Evolutionary conservation across 2,888 invertebrate species (phyloP).

Genomic region (Sisyra terminalis): DNA sequence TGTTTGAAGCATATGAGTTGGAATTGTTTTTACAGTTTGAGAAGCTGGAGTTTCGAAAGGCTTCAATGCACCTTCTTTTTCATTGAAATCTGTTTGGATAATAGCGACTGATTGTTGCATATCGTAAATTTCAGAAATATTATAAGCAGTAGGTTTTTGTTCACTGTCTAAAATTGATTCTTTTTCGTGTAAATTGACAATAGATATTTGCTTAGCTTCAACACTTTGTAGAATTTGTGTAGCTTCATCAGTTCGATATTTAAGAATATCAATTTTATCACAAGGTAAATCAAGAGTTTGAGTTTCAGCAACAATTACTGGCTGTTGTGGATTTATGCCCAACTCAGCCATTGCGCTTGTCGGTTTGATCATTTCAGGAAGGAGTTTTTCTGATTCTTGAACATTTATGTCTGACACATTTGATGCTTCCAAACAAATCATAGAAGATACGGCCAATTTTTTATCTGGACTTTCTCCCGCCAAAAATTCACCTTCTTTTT

Average conservation of each 20-base stretch:
- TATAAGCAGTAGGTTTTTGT: conserved; percentile 22
- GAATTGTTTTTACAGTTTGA: conserved; percentile 30
- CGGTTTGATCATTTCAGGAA: conserved; percentile 33
- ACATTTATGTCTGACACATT: conserved; percentile 38
- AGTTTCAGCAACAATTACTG: conserved; percentile 41
- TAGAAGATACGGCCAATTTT: conserved; percentile 29
- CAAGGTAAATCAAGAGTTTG: conserved; percentile 34
- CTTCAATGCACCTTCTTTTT: conserved; percentile 42
- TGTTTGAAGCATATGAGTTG: conserved; percentile 33
- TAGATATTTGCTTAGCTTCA: conserved; percentile 44
- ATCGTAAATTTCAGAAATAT: conserved; percentile 31
- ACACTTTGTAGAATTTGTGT: conserved; percentile 35
- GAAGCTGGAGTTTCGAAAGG: conserved; percentile 33
- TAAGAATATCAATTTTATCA: conserved; percentile 33
- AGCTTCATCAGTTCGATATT: conserved; percentile 35
- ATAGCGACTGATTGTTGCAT: conserved; percentile 44
- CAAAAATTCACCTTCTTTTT: conserved; percentile 38
- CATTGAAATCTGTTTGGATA: conserved; percentile 41
- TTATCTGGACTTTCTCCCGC: conserved; percentile 25
- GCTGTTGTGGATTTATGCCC: conserved; percentile 38
- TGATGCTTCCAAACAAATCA: conserved; percentile 39
- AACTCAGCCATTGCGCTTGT: conserved; percentile 36
- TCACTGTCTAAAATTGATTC: conserved; percentile 30
- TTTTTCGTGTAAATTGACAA: conserved; percentile 45
- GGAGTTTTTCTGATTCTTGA: conserved; percentile 48